These are phyloP conservation scores for Stichodactyla helianthus DNA, from an alignment of 64 coral and sea anemone genomes.

Conservation along the genomic window DNA sequence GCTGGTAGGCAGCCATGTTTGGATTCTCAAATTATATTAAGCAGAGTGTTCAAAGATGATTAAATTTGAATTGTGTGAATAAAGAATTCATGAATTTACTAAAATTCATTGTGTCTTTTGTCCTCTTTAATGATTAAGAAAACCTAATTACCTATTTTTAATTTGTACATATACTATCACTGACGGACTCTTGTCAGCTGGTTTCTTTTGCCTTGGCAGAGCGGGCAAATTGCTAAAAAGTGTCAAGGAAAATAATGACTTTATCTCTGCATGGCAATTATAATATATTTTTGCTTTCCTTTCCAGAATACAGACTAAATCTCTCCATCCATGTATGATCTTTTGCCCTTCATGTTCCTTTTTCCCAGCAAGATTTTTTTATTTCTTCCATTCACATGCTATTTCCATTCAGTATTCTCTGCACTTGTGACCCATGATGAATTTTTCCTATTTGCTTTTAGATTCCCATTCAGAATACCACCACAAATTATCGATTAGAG, in stretches of 20 bases:
- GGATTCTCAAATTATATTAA: not conserved
- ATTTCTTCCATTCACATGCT: too few species aligned
- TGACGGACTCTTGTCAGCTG: not conserved
- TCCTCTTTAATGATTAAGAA: too few species aligned
- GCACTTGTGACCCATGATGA: too few species aligned
- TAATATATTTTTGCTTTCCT: too few species aligned
- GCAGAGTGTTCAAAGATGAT: not conserved
- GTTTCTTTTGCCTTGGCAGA: constrained; percentile 80
- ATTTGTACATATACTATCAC: not conserved
- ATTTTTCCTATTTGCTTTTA: too few species aligned
- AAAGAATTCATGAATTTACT: not conserved
- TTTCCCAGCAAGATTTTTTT: too few species aligned
- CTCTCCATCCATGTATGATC: too few species aligned
- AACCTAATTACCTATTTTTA: not conserved
- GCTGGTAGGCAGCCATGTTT: not conserved
- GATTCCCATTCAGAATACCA: too few species aligned
- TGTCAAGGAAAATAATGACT: constrained; percentile 41
- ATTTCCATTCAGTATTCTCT: too few species aligned
- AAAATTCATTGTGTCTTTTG: not conserved
- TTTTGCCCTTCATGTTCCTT: too few species aligned
- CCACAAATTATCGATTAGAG: too few species aligned
- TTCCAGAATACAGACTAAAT: too few species aligned
- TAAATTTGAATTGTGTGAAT: not conserved
- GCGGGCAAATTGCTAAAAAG: constrained; percentile 77
- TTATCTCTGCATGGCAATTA: not conserved